These are phyloP conservation scores for Epinephelus awoara DNA, from an alignment of 2,797 vertebrate genomes.

Conservation along the genomic window DNA sequence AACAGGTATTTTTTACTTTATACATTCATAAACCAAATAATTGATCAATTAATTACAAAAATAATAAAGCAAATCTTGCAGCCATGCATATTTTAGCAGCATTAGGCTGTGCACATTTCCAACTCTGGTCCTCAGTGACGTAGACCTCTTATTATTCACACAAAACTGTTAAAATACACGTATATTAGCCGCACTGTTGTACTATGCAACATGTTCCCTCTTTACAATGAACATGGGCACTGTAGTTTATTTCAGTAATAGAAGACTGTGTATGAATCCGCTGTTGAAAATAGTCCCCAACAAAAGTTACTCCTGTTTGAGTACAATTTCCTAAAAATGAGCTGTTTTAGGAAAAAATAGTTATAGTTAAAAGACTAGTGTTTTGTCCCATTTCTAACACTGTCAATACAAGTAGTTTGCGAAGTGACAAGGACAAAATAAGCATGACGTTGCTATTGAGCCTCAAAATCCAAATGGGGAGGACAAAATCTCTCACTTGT, in stretches of 20 bases:
- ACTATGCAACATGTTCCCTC: not conserved
- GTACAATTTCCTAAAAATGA: no score
- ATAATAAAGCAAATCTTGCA: not conserved
- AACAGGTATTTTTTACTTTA: not conserved
- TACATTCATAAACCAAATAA: no score
- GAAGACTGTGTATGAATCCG: not conserved
- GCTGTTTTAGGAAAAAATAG: not conserved
- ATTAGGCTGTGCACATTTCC: no score
- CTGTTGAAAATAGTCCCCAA: not conserved
- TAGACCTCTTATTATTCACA: no score
- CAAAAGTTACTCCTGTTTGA: no score
- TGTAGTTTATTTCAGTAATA: no score
- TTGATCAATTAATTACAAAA: not conserved
- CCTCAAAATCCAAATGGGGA: not conserved
- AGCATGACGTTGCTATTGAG: not conserved
- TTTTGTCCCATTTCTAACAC: no score
- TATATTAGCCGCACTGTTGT: not conserved
- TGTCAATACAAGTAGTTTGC: not conserved
- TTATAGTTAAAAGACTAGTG: no score
- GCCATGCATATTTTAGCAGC: no score
- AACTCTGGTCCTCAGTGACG: no score
- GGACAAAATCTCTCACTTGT: no score
- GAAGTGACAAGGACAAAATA: not conserved
- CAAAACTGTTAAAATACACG: not conserved
- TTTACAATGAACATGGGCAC: not conserved